phyloP scores from a whole-genome alignment of 2,113 vertebrate genomes.

The Eolophus roseicapilla region DNA sequence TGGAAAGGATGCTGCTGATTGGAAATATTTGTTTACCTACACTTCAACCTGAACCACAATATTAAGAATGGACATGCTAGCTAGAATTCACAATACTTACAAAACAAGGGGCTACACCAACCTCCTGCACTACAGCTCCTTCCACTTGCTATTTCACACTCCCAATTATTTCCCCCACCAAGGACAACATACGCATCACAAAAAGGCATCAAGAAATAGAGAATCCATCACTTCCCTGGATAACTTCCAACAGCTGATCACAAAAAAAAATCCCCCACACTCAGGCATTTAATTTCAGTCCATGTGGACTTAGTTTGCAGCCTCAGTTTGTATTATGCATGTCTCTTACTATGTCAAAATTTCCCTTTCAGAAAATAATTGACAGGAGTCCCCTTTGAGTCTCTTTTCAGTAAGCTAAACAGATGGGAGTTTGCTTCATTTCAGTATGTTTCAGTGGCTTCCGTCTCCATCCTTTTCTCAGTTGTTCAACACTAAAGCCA shows the following conservation, averaged over 20 bases:
- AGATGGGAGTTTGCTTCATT: neutral
- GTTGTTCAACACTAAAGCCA: neutral
- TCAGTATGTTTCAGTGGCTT: neutral
- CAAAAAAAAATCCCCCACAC: neutral
- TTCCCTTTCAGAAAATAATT: slow-evolving; percentile 16
- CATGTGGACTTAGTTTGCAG: neutral
- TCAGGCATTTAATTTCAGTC: neutral
- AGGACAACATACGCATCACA: neutral
- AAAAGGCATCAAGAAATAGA: neutral
- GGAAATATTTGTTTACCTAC: neutral
- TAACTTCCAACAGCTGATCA: neutral
- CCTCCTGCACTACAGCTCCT: neutral
- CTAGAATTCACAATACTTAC: neutral
- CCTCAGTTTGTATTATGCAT: neutral
- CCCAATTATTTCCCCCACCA: neutral
- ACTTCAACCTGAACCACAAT: neutral
- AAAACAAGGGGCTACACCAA: neutral
- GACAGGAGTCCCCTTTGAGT: neutral
- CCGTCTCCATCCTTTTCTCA: neutral
- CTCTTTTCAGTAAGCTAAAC: neutral
- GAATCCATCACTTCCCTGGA: neutral
- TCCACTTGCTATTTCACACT: neutral
- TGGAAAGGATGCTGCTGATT: neutral
- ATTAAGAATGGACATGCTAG: neutral
- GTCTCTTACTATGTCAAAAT: neutral